Evolutionary conservation across 2,888 invertebrate genomes (phyloP).

Genomic region (Unio pictorum): DNA sequence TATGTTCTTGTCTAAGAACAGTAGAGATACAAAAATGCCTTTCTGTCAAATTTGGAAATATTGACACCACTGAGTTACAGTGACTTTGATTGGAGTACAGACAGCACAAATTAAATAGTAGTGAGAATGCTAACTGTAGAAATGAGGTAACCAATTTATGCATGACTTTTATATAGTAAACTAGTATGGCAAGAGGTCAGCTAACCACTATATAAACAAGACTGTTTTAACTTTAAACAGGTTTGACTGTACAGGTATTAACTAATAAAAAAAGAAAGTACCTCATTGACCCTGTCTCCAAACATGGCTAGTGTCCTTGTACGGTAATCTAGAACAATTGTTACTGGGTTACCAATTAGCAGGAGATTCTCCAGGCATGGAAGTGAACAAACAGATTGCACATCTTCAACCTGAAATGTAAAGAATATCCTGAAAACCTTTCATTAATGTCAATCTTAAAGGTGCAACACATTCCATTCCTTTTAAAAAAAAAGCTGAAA

Average conservation of each 20-base stretch:
- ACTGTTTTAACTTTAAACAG: not conserved
- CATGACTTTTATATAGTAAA: not conserved
- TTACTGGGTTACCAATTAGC: conserved; percentile 91
- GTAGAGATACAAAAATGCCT: no score
- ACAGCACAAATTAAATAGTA: no score
- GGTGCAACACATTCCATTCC: not conserved
- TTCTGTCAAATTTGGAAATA: no score
- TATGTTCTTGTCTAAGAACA: no score
- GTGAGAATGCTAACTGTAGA: no score
- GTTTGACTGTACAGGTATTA: not conserved
- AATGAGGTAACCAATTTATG: no score
- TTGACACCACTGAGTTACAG: no score
- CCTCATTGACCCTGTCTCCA: conserved; percentile 85
- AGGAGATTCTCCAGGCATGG: conserved; percentile 91
- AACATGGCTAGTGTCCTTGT: conserved; percentile 91
- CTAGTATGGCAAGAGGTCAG: not conserved
- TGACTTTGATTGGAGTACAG: no score
- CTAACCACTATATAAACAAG: not conserved
- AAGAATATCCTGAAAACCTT: conserved; percentile 67
- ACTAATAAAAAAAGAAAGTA: conserved; percentile 24
- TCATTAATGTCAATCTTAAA: not conserved
- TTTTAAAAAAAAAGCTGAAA: not conserved
- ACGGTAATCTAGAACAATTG: conserved; percentile 89
- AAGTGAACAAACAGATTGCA: conserved; percentile 83
- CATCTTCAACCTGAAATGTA: conserved; percentile 74